Conservation (phyloP, 2,888 invertebrate species). For the Drepana falcataria region DNA sequence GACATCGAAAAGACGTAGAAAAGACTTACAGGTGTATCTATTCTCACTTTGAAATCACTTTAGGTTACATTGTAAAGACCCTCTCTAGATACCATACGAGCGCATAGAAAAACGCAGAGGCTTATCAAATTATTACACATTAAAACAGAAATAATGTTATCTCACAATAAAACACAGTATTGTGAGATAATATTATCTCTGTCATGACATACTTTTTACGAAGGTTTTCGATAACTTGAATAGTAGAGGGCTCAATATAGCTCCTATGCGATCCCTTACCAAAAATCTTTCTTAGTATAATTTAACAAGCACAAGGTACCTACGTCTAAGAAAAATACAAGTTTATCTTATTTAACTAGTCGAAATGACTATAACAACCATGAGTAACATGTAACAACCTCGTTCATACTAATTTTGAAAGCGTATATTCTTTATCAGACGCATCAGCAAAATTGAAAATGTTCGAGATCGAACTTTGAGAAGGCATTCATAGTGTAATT, state of each 20-base stretch:
- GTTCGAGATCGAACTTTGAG: too few relatives aligned
- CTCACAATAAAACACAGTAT: background rate
- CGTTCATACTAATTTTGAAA: conserved; percentile 29
- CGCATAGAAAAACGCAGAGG: conserved; percentile 10
- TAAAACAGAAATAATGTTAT: background rate
- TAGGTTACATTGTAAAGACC: conserved; percentile 46
- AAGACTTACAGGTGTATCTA: conserved; percentile 60
- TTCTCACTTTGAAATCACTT: conserved; percentile 75
- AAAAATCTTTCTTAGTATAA: conserved; percentile 11
- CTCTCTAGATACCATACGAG: conserved; percentile 5
- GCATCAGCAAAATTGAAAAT: conserved; percentile 6
- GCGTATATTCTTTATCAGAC: conserved; percentile 15
- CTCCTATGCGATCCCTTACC: conserved; percentile 24
- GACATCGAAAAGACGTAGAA: conserved; percentile 75
- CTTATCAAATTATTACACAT: conserved; percentile 10
- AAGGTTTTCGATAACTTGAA: conserved; percentile 1
- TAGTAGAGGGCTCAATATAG: conserved; percentile 19
- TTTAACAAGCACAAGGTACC: conserved; percentile 41
- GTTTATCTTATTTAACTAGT: conserved; percentile 48
- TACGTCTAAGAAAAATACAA: conserved; percentile 37
- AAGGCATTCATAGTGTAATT: too few relatives aligned
- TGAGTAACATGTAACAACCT: conserved; percentile 51
- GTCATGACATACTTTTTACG: too few relatives aligned
- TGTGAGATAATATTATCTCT: background rate
- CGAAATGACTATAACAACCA: conserved; percentile 53